These are phyloP conservation scores for Elephantulus edwardii DNA, from an alignment of 2,113 vertebrate species.

Conservation along the genomic window DNA sequence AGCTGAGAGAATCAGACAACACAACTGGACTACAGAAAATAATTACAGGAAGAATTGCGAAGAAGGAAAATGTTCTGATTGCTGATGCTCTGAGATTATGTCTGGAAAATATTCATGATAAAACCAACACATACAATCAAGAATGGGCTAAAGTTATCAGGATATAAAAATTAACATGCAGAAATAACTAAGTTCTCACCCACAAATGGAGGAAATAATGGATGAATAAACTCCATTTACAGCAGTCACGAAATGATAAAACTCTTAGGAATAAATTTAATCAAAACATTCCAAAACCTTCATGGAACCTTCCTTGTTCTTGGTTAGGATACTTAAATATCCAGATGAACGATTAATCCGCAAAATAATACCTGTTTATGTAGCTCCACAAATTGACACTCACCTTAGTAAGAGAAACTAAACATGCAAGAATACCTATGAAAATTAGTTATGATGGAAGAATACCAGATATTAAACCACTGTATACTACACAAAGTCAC, in stretches of 20 bases:
- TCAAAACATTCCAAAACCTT: constrained; percentile 13
- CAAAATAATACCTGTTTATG: neutral
- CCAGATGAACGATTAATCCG: neutral
- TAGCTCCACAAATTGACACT: neutral
- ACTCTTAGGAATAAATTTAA: constrained; percentile 40
- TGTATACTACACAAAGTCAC: neutral
- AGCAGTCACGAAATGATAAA: constrained; percentile 12
- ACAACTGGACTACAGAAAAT: neutral
- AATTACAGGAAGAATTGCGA: neutral
- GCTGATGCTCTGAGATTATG: neutral
- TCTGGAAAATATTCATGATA: neutral
- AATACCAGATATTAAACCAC: neutral
- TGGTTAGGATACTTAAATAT: neutral
- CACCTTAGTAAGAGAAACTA: neutral
- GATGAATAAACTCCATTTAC: neutral
- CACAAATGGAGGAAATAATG: constrained; percentile 13
- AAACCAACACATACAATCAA: neutral
- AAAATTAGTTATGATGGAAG: neutral
- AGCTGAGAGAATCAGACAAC: neutral
- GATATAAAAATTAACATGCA: neutral
- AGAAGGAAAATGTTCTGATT: neutral
- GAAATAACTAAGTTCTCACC: neutral
- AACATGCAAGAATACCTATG: neutral
- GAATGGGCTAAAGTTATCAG: neutral
- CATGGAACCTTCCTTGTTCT: neutral